These are phyloP conservation scores for Hydra vulgaris DNA, from an alignment of 30 jellyfish, hydroid and myxozoan genomes.

Conservation along the genomic window DNA sequence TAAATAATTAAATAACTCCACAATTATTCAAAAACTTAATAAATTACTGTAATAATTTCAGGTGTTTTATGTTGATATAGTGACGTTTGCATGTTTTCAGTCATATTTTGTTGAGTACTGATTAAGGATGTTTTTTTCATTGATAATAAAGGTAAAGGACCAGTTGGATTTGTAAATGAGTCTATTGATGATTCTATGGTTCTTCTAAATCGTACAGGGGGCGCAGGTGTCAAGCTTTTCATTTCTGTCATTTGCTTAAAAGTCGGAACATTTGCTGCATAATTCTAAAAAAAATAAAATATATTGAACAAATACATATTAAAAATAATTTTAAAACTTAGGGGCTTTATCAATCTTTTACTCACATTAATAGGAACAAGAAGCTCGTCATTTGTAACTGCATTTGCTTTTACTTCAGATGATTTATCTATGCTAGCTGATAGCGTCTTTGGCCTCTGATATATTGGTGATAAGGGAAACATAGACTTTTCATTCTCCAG, in stretches of 20 bases:
- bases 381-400: not conserved
- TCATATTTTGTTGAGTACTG: conserved; percentile 15
- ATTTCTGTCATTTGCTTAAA: conserved; percentile 53
- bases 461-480: not conserved
- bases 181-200: conserved; percentile 39
- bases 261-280: conserved; percentile 78
- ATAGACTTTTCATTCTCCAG: not conserved
- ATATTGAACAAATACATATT: too few species aligned
- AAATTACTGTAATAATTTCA: not conserved
- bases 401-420: not conserved
- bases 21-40: not conserved
- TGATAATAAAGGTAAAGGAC: conserved; percentile 56
- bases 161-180: conserved; percentile 25
- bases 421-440: not conserved
- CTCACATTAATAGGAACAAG: not conserved
- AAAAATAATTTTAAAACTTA: too few species aligned
- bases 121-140: conserved; percentile 40
- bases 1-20: too few species aligned
- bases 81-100: not conserved
- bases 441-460: not conserved
- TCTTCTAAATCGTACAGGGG: conserved; percentile 92
- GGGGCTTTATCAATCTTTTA: too few species aligned
- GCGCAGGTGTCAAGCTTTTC: conserved; percentile 47
- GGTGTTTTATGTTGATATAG: not conserved
- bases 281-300: not conserved